Evolutionary conservation across 2,113 vertebrate species (phyloP).

Genomic region (Rhegmatorhina hoffmannsi): DNA sequence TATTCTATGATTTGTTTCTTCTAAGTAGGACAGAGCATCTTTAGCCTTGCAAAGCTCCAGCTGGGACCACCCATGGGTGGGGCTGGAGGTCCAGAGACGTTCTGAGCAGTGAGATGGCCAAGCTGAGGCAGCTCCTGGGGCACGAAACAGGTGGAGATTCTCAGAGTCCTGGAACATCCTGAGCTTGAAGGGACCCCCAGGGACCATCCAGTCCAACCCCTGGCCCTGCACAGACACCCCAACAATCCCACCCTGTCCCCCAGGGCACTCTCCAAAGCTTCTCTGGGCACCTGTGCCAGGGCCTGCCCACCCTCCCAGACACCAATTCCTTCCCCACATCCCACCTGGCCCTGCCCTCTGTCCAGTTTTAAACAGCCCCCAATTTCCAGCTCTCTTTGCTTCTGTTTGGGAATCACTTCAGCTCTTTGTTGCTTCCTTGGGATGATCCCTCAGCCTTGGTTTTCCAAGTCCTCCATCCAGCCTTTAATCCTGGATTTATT

Average conservation of each 20-base stretch:
- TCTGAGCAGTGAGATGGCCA: too few species aligned
- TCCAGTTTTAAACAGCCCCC: not conserved
- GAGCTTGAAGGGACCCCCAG: not conserved
- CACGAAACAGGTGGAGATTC: too few species aligned
- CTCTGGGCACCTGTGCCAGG: too few species aligned
- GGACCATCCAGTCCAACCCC: not conserved
- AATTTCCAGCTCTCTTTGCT: not conserved
- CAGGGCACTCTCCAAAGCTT: too few species aligned
- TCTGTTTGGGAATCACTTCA: not conserved
- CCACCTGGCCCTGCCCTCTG: fast-evolving
- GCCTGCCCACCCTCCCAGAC: too few species aligned
- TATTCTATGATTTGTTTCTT: too few species aligned
- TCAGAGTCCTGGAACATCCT: not conserved
- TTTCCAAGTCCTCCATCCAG: not conserved
- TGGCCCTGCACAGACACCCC: not conserved
- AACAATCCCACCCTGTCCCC: too few species aligned
- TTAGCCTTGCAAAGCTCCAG: too few species aligned
- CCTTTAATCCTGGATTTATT: not conserved
- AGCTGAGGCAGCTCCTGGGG: too few species aligned
- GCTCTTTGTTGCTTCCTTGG: fast-evolving
- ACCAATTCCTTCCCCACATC: not conserved
- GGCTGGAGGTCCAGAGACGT: too few species aligned
- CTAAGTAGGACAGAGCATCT: too few species aligned
- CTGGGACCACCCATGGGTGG: too few species aligned
- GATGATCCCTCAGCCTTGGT: not conserved